Evolutionary conservation across 2,888 invertebrate species (phyloP).

Genomic region (Dexiosoma caninum): DNA sequence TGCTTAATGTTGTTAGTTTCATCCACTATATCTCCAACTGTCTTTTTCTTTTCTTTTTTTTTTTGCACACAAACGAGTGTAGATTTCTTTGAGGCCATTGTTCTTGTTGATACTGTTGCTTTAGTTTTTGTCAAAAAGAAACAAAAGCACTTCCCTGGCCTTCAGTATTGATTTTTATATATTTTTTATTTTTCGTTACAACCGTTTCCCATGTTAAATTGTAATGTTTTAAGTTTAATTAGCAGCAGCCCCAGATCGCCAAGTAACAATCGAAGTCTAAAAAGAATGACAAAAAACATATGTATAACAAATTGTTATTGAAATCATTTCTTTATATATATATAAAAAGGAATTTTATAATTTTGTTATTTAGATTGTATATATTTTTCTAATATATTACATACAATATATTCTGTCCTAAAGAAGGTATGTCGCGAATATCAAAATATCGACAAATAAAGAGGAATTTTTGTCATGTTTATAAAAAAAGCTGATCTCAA

Average conservation of each 20-base stretch:
- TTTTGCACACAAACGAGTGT: slow-evolving; percentile 27
- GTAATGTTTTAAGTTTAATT: slow-evolving; percentile 36
- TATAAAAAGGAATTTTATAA: too few relatives aligned
- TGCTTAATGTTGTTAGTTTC: not conserved
- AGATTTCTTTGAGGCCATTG: slow-evolving; percentile 9
- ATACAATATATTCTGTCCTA: too few relatives aligned
- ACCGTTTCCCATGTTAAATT: slow-evolving; percentile 43
- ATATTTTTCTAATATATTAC: too few relatives aligned
- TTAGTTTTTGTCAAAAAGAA: not conserved
- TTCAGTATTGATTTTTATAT: slow-evolving; percentile 31
- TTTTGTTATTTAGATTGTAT: too few relatives aligned
- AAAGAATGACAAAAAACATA: not conserved
- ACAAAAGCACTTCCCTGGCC: not conserved
- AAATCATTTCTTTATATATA: slow-evolving; percentile 32
- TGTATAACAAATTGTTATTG: not conserved
- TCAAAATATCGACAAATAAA: too few relatives aligned
- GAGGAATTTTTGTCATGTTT: too few relatives aligned
- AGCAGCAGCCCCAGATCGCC: slow-evolving; percentile 55
- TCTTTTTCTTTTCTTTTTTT: not conserved
- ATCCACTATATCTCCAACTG: not conserved
- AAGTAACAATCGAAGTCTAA: slow-evolving; percentile 49
- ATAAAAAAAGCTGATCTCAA: too few relatives aligned
- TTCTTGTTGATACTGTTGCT: slow-evolving; percentile 3
- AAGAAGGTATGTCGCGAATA: too few relatives aligned
- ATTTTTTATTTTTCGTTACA: slow-evolving; percentile 44